These are phyloP conservation scores for Sipha flava DNA, from an alignment of 1,140 invertebrate genomes.

Conservation along the genomic window DNA sequence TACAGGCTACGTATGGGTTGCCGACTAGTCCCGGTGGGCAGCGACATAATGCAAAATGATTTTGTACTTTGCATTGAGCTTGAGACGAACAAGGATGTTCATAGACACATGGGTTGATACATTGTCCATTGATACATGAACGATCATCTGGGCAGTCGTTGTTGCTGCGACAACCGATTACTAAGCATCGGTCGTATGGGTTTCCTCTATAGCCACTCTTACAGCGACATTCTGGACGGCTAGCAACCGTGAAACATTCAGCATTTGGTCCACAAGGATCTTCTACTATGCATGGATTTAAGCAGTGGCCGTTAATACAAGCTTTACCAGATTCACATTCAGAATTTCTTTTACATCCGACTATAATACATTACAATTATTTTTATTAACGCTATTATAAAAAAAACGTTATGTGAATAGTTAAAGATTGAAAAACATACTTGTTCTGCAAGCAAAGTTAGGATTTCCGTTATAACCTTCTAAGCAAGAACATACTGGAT, in stretches of 20 bases:
- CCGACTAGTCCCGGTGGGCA: constrained; percentile 62
- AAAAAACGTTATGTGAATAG: no score
- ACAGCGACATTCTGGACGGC: constrained; percentile 69
- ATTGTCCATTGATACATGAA: constrained; percentile 76
- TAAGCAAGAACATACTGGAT: constrained; percentile 74
- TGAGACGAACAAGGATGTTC: constrained; percentile 65
- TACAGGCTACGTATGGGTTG: constrained; percentile 73
- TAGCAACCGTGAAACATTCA: constrained; percentile 69
- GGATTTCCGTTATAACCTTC: constrained; percentile 78
- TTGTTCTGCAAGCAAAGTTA: constrained; percentile 61
- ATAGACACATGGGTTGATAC: constrained; percentile 73
- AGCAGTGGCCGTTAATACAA: constrained; percentile 74
- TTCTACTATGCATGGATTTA: constrained; percentile 69
- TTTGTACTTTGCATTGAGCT: constrained; percentile 69
- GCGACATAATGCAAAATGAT: constrained; percentile 73
- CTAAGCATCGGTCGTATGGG: constrained; percentile 61
- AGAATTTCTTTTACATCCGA: constrained; percentile 67
- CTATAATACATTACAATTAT: constrained; percentile 37
- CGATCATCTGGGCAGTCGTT: constrained; percentile 77
- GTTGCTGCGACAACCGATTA: constrained; percentile 79
- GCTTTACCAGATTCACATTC: constrained; percentile 71
- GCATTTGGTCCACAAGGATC: constrained; percentile 75
- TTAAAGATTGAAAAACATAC: no score
- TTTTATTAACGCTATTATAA: no score
- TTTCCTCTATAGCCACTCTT: constrained; percentile 70